Percentiles rank a stretch among this genome's conserved stretches.
phyloP scores from a whole-genome alignment of 1,140 invertebrate genomes.

The Bombus confusus region DNA sequence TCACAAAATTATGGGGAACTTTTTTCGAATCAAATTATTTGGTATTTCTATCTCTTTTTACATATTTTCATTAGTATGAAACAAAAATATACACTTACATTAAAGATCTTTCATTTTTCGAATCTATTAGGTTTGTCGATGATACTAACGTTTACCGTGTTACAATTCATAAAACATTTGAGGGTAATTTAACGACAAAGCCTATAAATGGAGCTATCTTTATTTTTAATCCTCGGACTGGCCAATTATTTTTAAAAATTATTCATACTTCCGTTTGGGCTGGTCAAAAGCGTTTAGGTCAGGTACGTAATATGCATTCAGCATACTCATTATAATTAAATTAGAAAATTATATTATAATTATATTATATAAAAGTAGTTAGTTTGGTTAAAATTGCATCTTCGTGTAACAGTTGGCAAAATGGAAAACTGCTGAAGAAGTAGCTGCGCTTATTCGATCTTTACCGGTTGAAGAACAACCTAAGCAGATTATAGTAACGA shows the following conservation, averaged over 20 bases:
- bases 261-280: constrained; percentile 99
- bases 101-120: not conserved
- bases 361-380: too few species aligned
- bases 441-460: constrained; percentile 99
- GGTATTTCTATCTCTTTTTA: constrained; percentile 81
- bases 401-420: constrained; percentile 89
- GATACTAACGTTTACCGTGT: constrained; percentile 99
- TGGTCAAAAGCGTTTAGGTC: constrained; percentile 96
- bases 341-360: not conserved
- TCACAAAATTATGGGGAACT: constrained; percentile 99
- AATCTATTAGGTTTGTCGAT: constrained; percentile 90
- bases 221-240: constrained; percentile 99
- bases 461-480: constrained; percentile 99
- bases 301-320: constrained; percentile 66
- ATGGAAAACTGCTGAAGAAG: constrained; percentile 99
- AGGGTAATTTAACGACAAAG: constrained; percentile 99
- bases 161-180: constrained; percentile 99
- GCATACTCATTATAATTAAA: constrained; percentile 66
- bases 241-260: constrained; percentile 99
- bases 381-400: constrained; percentile 70
- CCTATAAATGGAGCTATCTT: constrained; percentile 99
- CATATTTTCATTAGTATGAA: not conserved
- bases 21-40: constrained; percentile 99
- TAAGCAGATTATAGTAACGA: constrained; percentile 99
- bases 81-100: not conserved